These are phyloP conservation scores for Bolborhynchus lineola DNA, from an alignment of 2,113 vertebrate species.

Conservation along the genomic window DNA sequence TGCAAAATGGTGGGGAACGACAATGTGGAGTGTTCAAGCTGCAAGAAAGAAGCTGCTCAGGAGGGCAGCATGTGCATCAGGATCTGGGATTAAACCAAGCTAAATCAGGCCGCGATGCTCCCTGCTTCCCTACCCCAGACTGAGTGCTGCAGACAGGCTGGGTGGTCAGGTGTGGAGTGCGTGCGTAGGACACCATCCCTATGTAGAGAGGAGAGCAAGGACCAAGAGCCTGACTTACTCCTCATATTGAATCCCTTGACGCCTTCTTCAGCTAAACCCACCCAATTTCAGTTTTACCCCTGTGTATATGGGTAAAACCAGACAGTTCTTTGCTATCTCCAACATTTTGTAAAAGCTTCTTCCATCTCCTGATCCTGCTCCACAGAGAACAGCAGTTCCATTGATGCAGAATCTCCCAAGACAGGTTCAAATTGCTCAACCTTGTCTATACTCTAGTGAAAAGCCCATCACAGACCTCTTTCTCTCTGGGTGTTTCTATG, in stretches of 20 bases:
- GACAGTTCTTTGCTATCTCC: background rate
- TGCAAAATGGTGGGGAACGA: constrained; percentile 32
- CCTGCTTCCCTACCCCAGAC: background rate
- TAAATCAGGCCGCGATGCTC: background rate
- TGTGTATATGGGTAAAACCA: background rate
- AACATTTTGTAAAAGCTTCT: background rate
- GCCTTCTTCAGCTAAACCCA: background rate
- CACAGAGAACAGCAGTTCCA: background rate
- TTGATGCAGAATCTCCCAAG: background rate
- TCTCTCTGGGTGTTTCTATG: background rate
- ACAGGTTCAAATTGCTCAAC: background rate
- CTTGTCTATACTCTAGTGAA: background rate
- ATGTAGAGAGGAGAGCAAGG: background rate
- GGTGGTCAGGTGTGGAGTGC: constrained; percentile 1
- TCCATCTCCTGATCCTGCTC: background rate
- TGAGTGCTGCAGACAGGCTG: background rate
- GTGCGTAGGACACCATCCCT: background rate
- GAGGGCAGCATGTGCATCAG: constrained; percentile 30
- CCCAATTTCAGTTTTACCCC: background rate
- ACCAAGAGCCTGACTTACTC: background rate
- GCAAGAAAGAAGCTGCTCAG: constrained; percentile 65
- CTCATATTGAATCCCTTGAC: background rate
- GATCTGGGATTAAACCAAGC: constrained; percentile 14
- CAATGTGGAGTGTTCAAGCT: constrained; percentile 62
- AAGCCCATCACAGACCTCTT: background rate